Conservation (phyloP, 2,888 invertebrate species). For the Herminia tarsipennalis region DNA sequence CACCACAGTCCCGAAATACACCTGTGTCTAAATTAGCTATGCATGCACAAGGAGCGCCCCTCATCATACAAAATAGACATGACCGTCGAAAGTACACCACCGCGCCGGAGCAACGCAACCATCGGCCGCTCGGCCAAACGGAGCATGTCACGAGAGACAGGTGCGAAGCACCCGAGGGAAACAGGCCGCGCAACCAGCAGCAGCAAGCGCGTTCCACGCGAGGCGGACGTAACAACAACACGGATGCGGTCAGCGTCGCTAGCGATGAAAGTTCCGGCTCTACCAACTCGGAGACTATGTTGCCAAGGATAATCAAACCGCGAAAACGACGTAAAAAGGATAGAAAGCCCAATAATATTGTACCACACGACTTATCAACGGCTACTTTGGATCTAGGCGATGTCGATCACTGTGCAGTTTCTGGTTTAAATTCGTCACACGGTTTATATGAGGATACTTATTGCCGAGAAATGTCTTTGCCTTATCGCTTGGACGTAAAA, state of each 20-base stretch:
- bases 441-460: slow-evolving; percentile 80
- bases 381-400: slow-evolving; percentile 73
- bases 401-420: slow-evolving; percentile 76
- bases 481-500: slow-evolving; percentile 78
- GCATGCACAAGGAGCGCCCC: slow-evolving; percentile 94
- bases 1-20: slow-evolving; percentile 71
- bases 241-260: slow-evolving; percentile 90
- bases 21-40: slow-evolving; percentile 91
- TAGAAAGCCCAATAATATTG: slow-evolving; percentile 88
- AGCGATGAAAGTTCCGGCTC: slow-evolving; percentile 92
- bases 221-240: slow-evolving; percentile 81
- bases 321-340: slow-evolving; percentile 96
- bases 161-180: slow-evolving; percentile 71
- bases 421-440: slow-evolving; percentile 65
- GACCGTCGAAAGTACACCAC: slow-evolving; percentile 79
- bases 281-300: slow-evolving; percentile 89
- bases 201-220: slow-evolving; percentile 73
- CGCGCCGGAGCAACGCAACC: slow-evolving; percentile 74
- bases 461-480: slow-evolving; percentile 79
- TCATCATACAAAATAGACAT: slow-evolving; percentile 90
- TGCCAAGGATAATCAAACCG: slow-evolving; percentile 95
- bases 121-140: slow-evolving; percentile 64
- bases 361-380: slow-evolving; percentile 74
- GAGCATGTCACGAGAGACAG: slow-evolving; percentile 67
- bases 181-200: slow-evolving; percentile 75